Evolutionary conservation across 2,888 invertebrate species (phyloP), one percentile per base, ranked within the genome.

Genomic region (Vanessa cardui): DNA sequence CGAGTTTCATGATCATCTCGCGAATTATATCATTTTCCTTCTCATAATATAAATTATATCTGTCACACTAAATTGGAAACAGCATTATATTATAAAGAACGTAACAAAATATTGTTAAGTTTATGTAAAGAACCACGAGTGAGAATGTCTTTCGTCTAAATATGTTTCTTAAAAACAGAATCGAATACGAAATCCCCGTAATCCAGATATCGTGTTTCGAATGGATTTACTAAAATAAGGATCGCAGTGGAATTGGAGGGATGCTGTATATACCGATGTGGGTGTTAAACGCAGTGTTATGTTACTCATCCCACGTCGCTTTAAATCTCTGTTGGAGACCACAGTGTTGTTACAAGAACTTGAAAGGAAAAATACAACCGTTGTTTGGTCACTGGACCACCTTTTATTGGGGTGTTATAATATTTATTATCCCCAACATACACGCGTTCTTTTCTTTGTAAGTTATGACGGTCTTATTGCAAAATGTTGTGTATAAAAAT

Each of bases 251-350:
- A 62, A 68, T 26, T 54, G 26, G 26, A 54, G 52, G 52, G 70
- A 64, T 26, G 54, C 39, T 66, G 61, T 71, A 62, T 63, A 58
- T 67, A 60, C 58, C 49, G 69, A 58, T 62, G 73, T 73, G 73
- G 73, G 72, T 72, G 73, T 72, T 69, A 72, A 69, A 67, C 58
- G 58, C 62, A 71, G 72, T 73, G 71, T 73, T 68, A 56, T 69
- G 69, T 71, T 71, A 60, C 73, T 64, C 62, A 58, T 66, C 67
- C 69, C 71, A 72, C 70, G 72, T 66, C 66, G 65, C 66, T 68
- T 72, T 73, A 71, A 73, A 73, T 73, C 71, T 69, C 68, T 60
- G 65, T 46, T 60, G 63, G 71, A 66, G 71, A 71, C 71, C 71
- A 71, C 71, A 71, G 69, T 21, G 69, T 58, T 63, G 69, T 62